Evolutionary conservation across 2,888 invertebrate species (phyloP).

Genomic region (Cantharis flavilabris): DNA sequence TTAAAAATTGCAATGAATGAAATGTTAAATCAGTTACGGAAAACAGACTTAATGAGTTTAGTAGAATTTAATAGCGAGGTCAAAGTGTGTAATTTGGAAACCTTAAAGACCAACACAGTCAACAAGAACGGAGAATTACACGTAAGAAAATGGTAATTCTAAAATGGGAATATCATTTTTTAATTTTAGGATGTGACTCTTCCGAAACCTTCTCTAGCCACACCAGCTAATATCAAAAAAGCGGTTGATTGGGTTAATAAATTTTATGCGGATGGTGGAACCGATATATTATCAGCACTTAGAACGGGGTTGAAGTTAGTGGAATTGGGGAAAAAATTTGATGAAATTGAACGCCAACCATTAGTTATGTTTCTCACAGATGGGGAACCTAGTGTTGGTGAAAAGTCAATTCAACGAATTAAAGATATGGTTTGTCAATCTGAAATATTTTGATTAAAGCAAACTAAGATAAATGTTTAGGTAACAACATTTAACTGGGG

Average conservation of each 20-base stretch:
- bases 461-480: constrained; percentile 52
- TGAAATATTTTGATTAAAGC: constrained; percentile 52
- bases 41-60: constrained; percentile 69
- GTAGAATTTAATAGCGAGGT: constrained; percentile 62
- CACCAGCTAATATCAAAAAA: constrained; percentile 62
- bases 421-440: constrained; percentile 52
- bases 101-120: constrained; percentile 45
- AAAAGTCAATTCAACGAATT: constrained; percentile 59
- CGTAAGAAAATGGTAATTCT: background rate
- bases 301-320: constrained; percentile 56
- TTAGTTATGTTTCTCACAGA: constrained; percentile 70
- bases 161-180: background rate
- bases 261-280: constrained; percentile 63
- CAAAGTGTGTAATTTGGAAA: constrained; percentile 60
- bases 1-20: constrained; percentile 69
- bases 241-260: constrained; percentile 63
- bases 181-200: constrained; percentile 43
- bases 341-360: constrained; percentile 57
- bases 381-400: constrained; percentile 65
- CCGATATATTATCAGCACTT: constrained; percentile 71
- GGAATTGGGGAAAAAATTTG: constrained; percentile 32
- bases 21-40: constrained; percentile 65
- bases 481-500: background rate
- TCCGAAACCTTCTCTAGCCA: constrained; percentile 61
- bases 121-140: background rate